Evolutionary conservation across 2,888 invertebrate species (phyloP).

Genomic region (Bellardia pandia): DNA sequence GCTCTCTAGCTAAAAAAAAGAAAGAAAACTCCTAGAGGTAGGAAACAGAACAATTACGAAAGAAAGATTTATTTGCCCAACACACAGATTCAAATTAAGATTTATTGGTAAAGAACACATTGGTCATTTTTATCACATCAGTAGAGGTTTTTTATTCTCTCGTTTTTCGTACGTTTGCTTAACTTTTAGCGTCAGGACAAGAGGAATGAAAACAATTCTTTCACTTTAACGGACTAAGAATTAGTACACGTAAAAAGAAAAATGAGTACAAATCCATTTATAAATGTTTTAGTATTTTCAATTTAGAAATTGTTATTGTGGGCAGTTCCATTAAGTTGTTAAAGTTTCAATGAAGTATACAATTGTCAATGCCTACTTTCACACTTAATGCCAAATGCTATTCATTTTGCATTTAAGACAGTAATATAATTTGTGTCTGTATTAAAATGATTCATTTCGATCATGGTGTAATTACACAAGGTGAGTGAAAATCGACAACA

Average conservation of each 20-base stretch:
- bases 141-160: slow-evolving; percentile 24
- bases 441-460: neutral
- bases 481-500: no score
- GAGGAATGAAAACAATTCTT: slow-evolving; percentile 35
- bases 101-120: slow-evolving; percentile 62
- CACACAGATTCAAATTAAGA: slow-evolving; percentile 68
- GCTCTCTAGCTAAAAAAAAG: neutral
- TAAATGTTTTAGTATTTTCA: slow-evolving; percentile 12
- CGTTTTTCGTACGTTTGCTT: neutral
- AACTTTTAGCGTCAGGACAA: neutral
- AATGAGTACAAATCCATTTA: slow-evolving; percentile 18
- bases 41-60: slow-evolving; percentile 64
- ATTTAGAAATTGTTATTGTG: neutral
- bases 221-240: slow-evolving; percentile 1
- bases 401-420: no score
- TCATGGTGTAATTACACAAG: no score
- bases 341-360: neutral
- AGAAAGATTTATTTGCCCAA: slow-evolving; percentile 67
- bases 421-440: no score
- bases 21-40: slow-evolving; percentile 36
- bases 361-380: neutral
- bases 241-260: slow-evolving; percentile 1
- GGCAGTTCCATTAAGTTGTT: slow-evolving; percentile 7
- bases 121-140: slow-evolving; percentile 70
- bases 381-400: neutral